These are phyloP conservation scores for Xenops minutus DNA, from an alignment of 2,797 vertebrate genomes.

Conservation along the genomic window DNA sequence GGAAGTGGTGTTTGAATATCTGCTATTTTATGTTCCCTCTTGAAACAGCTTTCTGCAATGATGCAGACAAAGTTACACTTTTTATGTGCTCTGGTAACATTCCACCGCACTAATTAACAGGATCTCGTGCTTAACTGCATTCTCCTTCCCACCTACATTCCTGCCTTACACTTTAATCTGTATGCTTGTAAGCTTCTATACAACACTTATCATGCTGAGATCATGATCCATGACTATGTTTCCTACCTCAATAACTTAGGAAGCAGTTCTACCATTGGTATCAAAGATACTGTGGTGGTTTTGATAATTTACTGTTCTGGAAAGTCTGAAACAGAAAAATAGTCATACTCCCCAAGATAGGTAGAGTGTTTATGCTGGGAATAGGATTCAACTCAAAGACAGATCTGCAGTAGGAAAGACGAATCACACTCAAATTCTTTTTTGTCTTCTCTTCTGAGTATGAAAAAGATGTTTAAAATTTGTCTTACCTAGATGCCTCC, in stretches of 20 bases:
- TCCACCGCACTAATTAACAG: not conserved
- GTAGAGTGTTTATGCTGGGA: not conserved
- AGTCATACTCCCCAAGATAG: not conserved
- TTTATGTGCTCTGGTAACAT: not conserved
- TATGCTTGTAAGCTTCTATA: not conserved
- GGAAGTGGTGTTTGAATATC: not conserved
- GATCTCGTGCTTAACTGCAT: not conserved
- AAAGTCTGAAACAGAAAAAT: not conserved
- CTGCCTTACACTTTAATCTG: not conserved
- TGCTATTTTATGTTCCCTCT: not conserved
- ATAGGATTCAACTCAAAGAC: not conserved
- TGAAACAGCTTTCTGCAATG: not conserved
- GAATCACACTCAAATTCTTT: not conserved
- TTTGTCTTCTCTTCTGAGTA: not conserved
- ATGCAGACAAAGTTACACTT: not conserved
- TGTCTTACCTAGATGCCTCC: not conserved
- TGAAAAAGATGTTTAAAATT: not conserved
- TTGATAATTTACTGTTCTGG: not conserved
- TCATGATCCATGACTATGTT: not conserved
- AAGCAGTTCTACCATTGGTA: not conserved
- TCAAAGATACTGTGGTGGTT: not conserved
- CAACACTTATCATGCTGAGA: not conserved
- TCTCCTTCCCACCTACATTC: not conserved
- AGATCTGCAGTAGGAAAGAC: not conserved
- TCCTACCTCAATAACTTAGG: not conserved